Evolutionary conservation across 1,140 invertebrate species (phyloP), one percentile per base, ranked within the genome.

Genomic region (Xylocopa sonorina): DNA sequence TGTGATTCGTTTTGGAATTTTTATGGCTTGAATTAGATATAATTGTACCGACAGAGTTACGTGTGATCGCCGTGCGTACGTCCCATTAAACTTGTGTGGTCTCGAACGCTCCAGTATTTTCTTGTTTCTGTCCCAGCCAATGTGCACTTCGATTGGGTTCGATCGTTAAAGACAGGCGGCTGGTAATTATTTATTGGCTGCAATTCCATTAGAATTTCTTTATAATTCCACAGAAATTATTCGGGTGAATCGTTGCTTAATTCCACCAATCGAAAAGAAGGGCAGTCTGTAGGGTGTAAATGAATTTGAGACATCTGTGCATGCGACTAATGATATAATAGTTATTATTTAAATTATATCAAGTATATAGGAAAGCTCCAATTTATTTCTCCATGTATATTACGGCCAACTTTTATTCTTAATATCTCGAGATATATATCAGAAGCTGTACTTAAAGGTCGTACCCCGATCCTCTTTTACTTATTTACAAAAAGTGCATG

Each of bases 1-100:
- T 78, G 57, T 53, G 57, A 78, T 78, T 75, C 46, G 48, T 64
- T 71, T 75, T 55, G 53, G 75, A 79, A 82, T 79, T 78, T 62
- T 73, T 29, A 84, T 63, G 24, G 32, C 60, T 71, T 48, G n/a
- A 78, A 71, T 78, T 51, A 64, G 38, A 63, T 50, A 27, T 82
- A 76, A 83, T 83, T 77, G 78, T 72, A 48, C 53, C 46, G 69
- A 60, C n/a, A 29, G 41, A 29, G 63, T 77, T 81, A 80, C 48
- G 78, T 51, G 58, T 38, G 50, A 63, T 64, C 29, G 50, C 71
- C 62, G 64, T 55, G 38, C 41, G 53, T 71, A 55, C 12, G 38
- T 41, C 27, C 27, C 32, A 55, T n/a, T 43, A 16, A 66, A 73
- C n/a, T 71, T 29, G 58, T n/a, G 50, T 62, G 12, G 4, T 79